Evolutionary conservation across 1,140 invertebrate genomes (phyloP), one percentile per base, ranked within the genome.

Genomic region (Coenobita brevimanus): DNA sequence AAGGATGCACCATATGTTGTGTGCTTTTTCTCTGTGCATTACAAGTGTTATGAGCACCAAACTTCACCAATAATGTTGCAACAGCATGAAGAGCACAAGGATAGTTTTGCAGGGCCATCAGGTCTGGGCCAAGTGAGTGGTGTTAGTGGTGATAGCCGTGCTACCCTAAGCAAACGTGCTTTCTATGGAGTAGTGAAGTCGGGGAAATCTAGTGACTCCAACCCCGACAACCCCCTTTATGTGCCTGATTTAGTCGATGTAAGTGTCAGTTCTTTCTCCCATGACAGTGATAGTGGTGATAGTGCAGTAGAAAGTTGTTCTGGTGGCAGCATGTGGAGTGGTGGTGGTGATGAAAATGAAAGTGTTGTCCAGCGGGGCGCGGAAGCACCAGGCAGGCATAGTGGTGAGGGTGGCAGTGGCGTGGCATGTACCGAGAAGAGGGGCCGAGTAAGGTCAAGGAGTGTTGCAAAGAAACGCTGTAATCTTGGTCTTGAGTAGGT

Each of bases 231-330:
- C 62, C 62, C 62, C 62, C n/a, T 30, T 6, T 17, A 64, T 64
- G 62, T 4, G 17, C 62, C 62, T 64, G 62, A 64, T 24, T 30
- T 64, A 64, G 3, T 30, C 30, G 17, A 64, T 17, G 30, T 64
- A 24, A 64, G 62, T 64, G 62, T 64, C n/a, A 64, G 30, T 64
- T 30, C 62, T 64, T 64, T 64, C 62, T 64, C 62, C n/a, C 62
- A 64, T 64, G 62, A 64, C 62, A 64, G 62, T 64, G 62, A 64
- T 64, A 64, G 17, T 64, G 62, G 30, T 64, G 62, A 30, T 64
- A 64, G 62, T 64, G 17, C 3, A 30, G 4, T 6, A 24, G 17
- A 64, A 64, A 64, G 30, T 64, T 24, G 30, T 64, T 30, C 17
- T 64, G n/a, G n/a, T n/a, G n/a, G n/a, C n/a, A 64, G 62, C 30